Conservation (phyloP, 2,888 invertebrate species). For the Macropis europaea region DNA sequence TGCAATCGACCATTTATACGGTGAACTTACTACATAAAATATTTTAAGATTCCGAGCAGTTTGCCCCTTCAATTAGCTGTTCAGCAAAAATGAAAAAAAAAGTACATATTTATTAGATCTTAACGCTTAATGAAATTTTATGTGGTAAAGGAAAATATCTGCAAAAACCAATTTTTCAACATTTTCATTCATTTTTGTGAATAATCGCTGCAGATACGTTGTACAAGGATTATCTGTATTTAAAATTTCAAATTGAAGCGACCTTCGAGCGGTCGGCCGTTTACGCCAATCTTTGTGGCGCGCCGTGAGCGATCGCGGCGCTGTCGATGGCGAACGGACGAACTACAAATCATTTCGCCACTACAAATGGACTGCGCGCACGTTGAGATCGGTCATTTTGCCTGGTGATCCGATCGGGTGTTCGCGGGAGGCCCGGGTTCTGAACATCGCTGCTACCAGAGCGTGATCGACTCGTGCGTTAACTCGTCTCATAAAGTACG, state of each 20-base stretch:
- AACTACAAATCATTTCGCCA: slow-evolving; percentile 19
- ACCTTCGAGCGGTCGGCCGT: background rate
- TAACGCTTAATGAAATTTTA: too few relatives aligned
- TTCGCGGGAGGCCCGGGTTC: background rate
- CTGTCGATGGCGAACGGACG: slow-evolving; percentile 12
- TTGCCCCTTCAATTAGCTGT: too few relatives aligned
- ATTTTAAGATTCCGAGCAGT: too few relatives aligned
- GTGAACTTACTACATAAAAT: too few relatives aligned
- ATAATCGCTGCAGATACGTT: too few relatives aligned
- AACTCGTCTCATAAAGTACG: background rate
- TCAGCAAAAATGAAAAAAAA: too few relatives aligned
- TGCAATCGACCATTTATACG: too few relatives aligned
- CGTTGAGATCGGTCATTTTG: slow-evolving; percentile 72
- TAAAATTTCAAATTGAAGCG: background rate
- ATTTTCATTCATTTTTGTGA: too few relatives aligned
- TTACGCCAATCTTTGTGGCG: background rate
- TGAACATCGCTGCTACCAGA: background rate
- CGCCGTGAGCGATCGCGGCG: slow-evolving; percentile 2
- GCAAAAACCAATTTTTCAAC: too few relatives aligned
- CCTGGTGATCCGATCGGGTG: slow-evolving; percentile 52
- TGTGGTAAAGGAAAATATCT: too few relatives aligned
- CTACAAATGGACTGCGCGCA: slow-evolving; percentile 66
- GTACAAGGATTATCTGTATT: too few relatives aligned
- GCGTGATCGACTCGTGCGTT: background rate
- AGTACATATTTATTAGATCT: too few relatives aligned